These are phyloP conservation scores for Scolopax mira DNA, from an alignment of 2,113 vertebrate genomes.

Conservation along the genomic window DNA sequence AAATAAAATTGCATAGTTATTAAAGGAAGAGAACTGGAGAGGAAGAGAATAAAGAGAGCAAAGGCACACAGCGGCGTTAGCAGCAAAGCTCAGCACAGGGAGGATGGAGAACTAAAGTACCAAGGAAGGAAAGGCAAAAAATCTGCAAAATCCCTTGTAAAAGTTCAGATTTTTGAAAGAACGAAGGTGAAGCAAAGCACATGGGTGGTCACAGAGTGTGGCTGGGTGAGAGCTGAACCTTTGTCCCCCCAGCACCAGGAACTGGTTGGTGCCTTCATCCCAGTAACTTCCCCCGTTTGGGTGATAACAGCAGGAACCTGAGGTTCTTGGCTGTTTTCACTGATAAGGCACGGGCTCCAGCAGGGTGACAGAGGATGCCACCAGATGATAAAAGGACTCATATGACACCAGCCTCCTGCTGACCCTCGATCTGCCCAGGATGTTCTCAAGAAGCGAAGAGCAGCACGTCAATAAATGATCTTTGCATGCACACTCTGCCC, in stretches of 20 bases:
- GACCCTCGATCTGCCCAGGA: background rate
- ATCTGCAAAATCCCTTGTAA: background rate
- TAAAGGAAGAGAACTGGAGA: background rate
- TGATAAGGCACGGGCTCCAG: background rate
- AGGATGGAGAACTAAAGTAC: background rate
- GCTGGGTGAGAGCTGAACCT: background rate
- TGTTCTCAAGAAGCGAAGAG: background rate
- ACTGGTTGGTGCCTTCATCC: background rate
- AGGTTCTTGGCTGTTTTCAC: background rate
- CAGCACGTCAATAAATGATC: background rate
- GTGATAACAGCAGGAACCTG: background rate
- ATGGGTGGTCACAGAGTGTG: background rate
- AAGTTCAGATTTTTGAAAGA: background rate
- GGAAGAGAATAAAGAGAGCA: background rate
- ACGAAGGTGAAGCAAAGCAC: background rate
- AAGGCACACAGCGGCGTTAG: background rate
- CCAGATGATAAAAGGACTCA: background rate
- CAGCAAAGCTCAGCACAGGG: background rate
- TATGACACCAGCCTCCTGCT: background rate
- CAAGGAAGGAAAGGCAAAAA: background rate
- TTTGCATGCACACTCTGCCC: background rate
- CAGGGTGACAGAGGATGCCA: background rate
- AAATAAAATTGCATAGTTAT: background rate
- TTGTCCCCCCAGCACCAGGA: background rate
- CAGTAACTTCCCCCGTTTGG: background rate